Percentiles rank a stretch among this genome's conserved stretches.
Conservation (phyloP, 2,113 vertebrate genomes). For the Lophius piscatorius region DNA sequence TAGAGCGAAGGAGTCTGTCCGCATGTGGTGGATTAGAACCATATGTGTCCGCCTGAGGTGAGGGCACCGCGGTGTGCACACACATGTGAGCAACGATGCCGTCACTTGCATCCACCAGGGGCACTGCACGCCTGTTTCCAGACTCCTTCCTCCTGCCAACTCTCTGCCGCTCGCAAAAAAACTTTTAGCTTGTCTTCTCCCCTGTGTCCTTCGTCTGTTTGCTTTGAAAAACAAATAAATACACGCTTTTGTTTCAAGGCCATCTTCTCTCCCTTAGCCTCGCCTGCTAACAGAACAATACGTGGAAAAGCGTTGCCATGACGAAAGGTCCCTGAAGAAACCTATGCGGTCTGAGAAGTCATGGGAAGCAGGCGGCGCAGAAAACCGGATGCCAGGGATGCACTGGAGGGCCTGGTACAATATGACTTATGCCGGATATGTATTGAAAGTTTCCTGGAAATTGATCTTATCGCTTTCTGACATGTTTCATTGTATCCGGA, state of each 20-base stretch:
- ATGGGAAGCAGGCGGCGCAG: constrained; percentile 57
- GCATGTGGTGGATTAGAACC: constrained; percentile 67
- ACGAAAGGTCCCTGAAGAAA: constrained; percentile 59
- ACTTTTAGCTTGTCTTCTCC: constrained; percentile 44
- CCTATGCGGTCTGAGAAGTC: constrained; percentile 60
- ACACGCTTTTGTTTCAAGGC: constrained; percentile 34
- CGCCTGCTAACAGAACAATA: constrained; percentile 42
- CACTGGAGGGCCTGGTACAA: constrained; percentile 33
- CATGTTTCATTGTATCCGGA: too few species aligned
- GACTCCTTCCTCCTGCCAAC: constrained; percentile 47
- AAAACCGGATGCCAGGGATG: constrained; percentile 53
- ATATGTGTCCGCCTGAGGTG: constrained; percentile 75
- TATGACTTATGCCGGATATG: background rate
- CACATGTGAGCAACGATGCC: constrained; percentile 65
- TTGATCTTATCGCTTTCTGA: too few species aligned
- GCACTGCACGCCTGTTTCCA: constrained; percentile 48
- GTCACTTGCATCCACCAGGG: constrained; percentile 65
- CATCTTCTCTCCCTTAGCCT: constrained; percentile 34
- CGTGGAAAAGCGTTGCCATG: constrained; percentile 67
- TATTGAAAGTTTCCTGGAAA: too few species aligned
- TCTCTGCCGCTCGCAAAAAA: constrained; percentile 47
- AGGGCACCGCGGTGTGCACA: constrained; percentile 58
- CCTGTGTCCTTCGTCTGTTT: constrained; percentile 14
- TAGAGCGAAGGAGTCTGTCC: constrained; percentile 51
- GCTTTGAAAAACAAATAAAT: constrained; percentile 42